Percentiles rank a stretch among this genome's conserved stretches.
Evolutionary conservation across 2,888 invertebrate species (phyloP).

Genomic region (Melanophora roralis): DNA sequence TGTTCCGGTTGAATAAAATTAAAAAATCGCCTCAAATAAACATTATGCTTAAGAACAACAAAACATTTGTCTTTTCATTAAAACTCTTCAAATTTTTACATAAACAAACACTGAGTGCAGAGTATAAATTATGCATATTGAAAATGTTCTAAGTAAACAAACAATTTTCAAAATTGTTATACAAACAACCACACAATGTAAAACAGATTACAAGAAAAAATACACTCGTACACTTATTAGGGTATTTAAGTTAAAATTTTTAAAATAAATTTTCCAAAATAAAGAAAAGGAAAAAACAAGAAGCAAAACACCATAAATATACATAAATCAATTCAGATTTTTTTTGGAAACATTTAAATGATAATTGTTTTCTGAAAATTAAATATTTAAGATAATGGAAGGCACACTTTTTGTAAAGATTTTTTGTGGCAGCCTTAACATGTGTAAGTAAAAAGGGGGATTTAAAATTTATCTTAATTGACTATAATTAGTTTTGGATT

Average conservation of each 20-base stretch:
- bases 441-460: neutral
- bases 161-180: neutral
- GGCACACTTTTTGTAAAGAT: neutral
- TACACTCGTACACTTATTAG: neutral
- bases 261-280: conserved; percentile 5
- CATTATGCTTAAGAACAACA: neutral
- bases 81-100: neutral
- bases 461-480: conserved; percentile 44
- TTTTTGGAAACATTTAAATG: neutral
- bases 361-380: conserved; percentile 27
- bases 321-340: neutral
- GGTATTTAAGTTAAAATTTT: neutral
- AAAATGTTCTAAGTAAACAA: conserved; percentile 16
- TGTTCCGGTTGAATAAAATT: neutral
- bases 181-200: neutral
- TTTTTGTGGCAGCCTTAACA: no score
- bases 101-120: conserved; percentile 1
- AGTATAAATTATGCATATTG: conserved; percentile 11
- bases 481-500: conserved; percentile 17
- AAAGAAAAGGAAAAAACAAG: neutral
- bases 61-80: neutral
- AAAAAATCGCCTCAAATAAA: neutral
- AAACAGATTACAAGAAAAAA: neutral
- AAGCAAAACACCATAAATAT: neutral
- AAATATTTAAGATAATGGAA: neutral